Evolutionary conservation across 2,113 vertebrate species (phyloP).

Genomic region (Hyaena hyaena): DNA sequence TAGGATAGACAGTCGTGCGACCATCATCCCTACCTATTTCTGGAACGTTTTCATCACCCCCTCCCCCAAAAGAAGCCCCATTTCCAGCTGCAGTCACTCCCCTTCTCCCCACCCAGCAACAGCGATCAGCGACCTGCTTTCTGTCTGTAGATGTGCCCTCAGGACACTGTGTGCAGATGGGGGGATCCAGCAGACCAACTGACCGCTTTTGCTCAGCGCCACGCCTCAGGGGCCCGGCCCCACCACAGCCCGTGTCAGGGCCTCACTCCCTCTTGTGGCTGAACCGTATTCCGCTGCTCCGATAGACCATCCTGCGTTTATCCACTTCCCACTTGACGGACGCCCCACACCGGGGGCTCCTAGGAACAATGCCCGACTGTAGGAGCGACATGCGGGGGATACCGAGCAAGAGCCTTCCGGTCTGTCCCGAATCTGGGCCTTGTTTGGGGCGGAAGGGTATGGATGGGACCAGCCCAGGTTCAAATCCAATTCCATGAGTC

Average conservation of each 20-base stretch:
- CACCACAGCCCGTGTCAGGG: neutral
- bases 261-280: neutral
- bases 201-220: rapidly evolving
- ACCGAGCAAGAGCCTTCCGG: neutral
- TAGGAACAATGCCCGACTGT: neutral
- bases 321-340: neutral
- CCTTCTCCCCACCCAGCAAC: too few relatives aligned
- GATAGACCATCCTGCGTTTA: neutral
- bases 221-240: neutral
- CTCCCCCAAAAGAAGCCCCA: neutral
- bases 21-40: neutral
- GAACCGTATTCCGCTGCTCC: neutral
- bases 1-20: neutral
- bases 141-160: neutral
- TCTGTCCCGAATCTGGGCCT: neutral
- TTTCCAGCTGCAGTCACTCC: neutral
- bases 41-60: neutral
- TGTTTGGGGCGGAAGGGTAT: neutral
- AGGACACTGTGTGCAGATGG: too few relatives aligned
- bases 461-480: neutral
- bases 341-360: neutral
- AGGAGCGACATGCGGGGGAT: rapidly evolving
- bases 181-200: too few relatives aligned
- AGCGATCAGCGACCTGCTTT: too few relatives aligned
- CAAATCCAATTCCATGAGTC: neutral